Evolutionary conservation across 2,113 vertebrate species (phyloP).

Genomic region (Bujurquina vittata): DNA sequence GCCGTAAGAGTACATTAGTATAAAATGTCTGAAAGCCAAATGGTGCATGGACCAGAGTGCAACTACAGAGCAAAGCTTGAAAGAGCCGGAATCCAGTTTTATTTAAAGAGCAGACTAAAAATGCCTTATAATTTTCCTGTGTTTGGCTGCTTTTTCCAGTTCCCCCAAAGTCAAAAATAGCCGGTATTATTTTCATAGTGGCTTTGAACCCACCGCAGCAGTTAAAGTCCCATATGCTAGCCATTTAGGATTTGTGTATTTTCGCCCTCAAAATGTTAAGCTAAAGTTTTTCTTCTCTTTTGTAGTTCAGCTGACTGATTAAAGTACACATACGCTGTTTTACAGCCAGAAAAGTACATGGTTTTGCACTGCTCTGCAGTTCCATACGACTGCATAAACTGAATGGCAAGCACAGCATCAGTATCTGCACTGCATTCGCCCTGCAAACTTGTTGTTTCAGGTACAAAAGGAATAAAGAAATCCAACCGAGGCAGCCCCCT

Average conservation of each 20-base stretch:
- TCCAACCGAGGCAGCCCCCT: background rate
- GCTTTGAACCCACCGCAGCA: conserved; percentile 83
- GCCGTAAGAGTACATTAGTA: background rate
- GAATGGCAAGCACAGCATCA: background rate
- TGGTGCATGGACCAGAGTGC: background rate
- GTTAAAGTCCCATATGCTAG: conserved; percentile 78
- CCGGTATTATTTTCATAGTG: conserved; percentile 80
- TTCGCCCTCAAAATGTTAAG: conserved; percentile 61
- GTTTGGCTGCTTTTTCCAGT: conserved; percentile 77
- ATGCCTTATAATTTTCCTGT: conserved; percentile 80
- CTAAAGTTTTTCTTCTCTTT: conserved; percentile 45
- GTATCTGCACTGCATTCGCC: background rate
- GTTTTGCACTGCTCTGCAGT: background rate
- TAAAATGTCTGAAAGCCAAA: conserved; percentile 34
- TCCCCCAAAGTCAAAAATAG: conserved; percentile 78
- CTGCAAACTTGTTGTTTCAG: background rate
- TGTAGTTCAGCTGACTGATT: conserved; percentile 34
- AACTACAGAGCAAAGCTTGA: conserved; percentile 27
- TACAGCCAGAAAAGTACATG: background rate
- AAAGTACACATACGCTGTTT: conserved; percentile 37
- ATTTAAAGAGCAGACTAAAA: conserved; percentile 62
- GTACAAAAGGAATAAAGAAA: background rate
- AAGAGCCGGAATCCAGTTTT: conserved; percentile 47
- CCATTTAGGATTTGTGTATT: conserved; percentile 75
- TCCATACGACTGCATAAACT: background rate